Base-by-base conservation (phyloP, 2,797 vertebrate genomes). In the Poecilia gillii region DNA sequence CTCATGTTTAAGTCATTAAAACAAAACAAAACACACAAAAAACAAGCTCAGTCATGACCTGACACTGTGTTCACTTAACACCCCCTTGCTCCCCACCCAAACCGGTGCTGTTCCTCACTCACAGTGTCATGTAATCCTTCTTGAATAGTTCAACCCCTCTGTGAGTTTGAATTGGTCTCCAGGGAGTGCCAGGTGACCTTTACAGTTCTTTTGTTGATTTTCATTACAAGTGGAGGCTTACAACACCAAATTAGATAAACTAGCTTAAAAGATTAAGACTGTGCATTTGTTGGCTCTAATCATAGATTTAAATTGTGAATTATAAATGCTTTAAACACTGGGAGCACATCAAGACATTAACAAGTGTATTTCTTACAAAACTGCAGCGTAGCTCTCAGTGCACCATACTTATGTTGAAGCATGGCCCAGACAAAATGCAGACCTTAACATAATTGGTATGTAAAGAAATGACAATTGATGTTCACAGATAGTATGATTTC, bases 101-200 rank as follows among this genome's bases (percentile, higher is more conserved):
- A 46, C 25, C n/a, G 23, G 23, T 70, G 66, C 39, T 70, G 66
- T n/a, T 70, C 41, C 41, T 46, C 23, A 46, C 43, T 18, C n/a
- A 68, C 36, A 72, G 41, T 72, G n/a, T 46, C 68, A 72, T 46
- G 68, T 45, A 72, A 72, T 72, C 68, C 68, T 72, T 46, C 68
- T 28, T 46, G 13, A 72, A 46, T 45, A 28, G 68, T 46, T 45
- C 25, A 45, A 46, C 68, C 43, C 49, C 64, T 41, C 64, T 41
- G 64, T 23, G 36, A 25, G 18, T 68, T 47, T 33, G 14, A 49
- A 51, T 73, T 73, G 20, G 33, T 23, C 36, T 25, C 33, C 33
- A 28, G 51, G n/a, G 51, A 43, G 51, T n/a, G 36, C 51, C 51
- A 72, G 43, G 68, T 72, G 68, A 46, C 68, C 25, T 72, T 72